Base-by-base conservation (phyloP, 2,888 invertebrate genomes). In the Ephialtes manifestator region DNA sequence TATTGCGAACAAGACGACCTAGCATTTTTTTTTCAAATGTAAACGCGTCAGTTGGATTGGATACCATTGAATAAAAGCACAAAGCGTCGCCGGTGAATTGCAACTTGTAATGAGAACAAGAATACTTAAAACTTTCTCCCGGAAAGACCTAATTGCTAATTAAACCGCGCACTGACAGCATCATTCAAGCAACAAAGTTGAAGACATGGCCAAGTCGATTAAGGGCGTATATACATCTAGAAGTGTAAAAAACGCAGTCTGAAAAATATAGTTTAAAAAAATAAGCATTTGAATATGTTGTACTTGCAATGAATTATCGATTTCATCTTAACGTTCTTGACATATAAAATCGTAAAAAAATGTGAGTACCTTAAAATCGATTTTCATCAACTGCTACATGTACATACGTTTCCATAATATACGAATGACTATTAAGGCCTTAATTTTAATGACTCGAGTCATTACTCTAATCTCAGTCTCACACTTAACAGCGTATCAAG, bases 391-490 rank as follows among this genome's bases (percentile, higher is more conserved):
- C 7, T 35, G 35, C 35, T 35, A 7, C 10, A 39, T 39, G 39
- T 39, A 1, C 0, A 39, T 35, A 7, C 10, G 10, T 39, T 39
- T 10, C 10, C 10, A 8, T 10, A 1, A 1, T 10, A 10, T 2
- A 39, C 10, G 39, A 39, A 39, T 39, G 39, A 2, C 10, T 10
- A 10, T 39, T 39, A 1, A 39, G 10, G 39, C 39, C 0, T 39
- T 10, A 39, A 10, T 10, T 10, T 39, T 39, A 39, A 39, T 39
- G 39, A 39, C 39, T 39, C 35, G 58, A 13, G 58, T 58, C 28
- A 4, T 58, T 80, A n/a, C n/a, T 55, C 53, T 43, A 60, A 43
- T 65, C 39, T 43, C 18, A 65, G 11, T 10, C 20, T 35, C n/a
- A 10, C 8, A 8, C 39, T 11, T 67, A 13, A 13, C 8, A 13